Base-by-base conservation (phyloP, 2,113 vertebrate species). In the Hyla sarda region DNA sequence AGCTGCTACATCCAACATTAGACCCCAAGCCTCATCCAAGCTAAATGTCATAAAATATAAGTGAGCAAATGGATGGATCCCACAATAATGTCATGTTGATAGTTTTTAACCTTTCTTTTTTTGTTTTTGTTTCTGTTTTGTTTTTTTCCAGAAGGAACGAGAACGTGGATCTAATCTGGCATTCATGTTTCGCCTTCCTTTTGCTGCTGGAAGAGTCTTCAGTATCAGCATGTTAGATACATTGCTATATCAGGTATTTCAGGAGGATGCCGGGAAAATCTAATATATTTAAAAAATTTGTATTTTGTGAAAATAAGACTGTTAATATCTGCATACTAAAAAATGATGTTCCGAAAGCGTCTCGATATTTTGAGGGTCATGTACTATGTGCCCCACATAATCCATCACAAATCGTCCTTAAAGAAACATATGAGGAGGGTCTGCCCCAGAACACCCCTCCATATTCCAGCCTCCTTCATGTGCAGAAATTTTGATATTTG, bases 171-270 rank as follows among this genome's bases (percentile, higher is more conserved):
- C 96, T 52, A 97, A 96, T 88, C 89, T 97, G 83, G 95, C 96
- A 78, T 97, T 96, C 85, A 97, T 96, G 95, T 97, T 97, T 86
- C 96, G 96, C 32, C 91, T 96, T 65, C 96, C 96, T 13, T 96
- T 97, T 12, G 96, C 96, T 82, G 95, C 95, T 25, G 96, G 96
- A 25, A 94, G 95, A 85, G 95, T 97, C 71, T 96, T 97, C 85
- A 97, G 95, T 89, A 96, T 97, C 92, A 97, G 96, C 82, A 96
- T 97, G 96, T 87, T 97, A 91, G 96, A 96, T 73, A 97, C 96
- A 0, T 90, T 97, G 65, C 92, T 97, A 0, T 97, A 96, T 82
- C 96, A 97, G 95, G 96, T 97, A 94, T n/a, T 37, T 74, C 41
- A 74, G n/a, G 48, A 1, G 1, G 30, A 21, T 45, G 7, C 3